Percentiles rank a stretch among this genome's conserved stretches.
Conservation (phyloP, 2,797 vertebrate species). For the Rhinichthys osculus region DNA sequence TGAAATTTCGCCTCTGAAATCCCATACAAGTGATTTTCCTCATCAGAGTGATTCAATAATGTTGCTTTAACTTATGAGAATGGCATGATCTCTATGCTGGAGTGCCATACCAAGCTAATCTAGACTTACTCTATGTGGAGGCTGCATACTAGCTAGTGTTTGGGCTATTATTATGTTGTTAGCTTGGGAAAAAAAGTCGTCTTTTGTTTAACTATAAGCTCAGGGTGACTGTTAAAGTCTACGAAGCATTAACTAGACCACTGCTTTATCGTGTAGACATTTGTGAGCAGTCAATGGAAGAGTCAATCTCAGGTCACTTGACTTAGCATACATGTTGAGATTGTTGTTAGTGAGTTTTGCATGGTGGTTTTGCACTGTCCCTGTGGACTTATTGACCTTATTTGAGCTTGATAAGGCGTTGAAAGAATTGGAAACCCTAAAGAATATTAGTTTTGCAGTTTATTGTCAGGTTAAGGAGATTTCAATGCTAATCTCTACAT, state of each 20-base stretch:
- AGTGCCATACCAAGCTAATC: conserved; percentile 10
- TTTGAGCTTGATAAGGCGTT: conserved; percentile 64
- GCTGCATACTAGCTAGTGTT: neutral
- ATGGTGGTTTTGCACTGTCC: neutral
- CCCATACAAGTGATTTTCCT: neutral
- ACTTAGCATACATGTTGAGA: conserved; percentile 33
- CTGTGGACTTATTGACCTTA: conserved; percentile 54
- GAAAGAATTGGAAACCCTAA: conserved; percentile 53
- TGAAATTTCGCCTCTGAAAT: neutral
- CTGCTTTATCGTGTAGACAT: neutral
- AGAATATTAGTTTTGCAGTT: conserved; percentile 31
- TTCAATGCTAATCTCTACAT: neutral
- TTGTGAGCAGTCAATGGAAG: conserved; percentile 3
- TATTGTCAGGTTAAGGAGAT: neutral
- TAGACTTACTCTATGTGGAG: neutral
- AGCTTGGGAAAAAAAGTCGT: neutral
- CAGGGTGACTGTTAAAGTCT: neutral
- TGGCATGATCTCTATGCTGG: conserved; percentile 24
- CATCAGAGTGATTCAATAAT: neutral
- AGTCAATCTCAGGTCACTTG: conserved; percentile 6
- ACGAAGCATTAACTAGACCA: neutral
- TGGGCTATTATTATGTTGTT: neutral
- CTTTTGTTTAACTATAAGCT: conserved; percentile 1
- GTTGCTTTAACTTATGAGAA: conserved; percentile 5
- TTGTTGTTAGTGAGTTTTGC: neutral